Base-by-base conservation (phyloP, 2,113 vertebrate species). In the Heterotilapia buettikoferi region DNA sequence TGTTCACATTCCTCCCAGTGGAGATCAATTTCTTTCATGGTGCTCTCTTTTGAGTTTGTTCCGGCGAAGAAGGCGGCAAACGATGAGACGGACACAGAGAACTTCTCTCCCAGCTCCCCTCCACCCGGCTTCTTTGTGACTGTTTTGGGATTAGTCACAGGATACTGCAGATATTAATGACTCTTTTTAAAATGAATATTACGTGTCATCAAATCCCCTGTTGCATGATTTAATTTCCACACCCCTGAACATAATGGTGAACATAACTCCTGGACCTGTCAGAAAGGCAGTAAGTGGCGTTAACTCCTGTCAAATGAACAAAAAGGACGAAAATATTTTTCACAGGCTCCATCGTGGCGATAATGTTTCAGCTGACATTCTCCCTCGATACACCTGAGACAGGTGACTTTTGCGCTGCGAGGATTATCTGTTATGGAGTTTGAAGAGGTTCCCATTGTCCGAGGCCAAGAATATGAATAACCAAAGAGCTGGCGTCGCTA, bases 341-440 rank as follows among this genome's bases (percentile, higher is more conserved):
- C 61, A 76, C 88, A 71, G 66, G 61, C 84, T 91, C 89, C 87
- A 88, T 92, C 88, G 1, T 7, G 43, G 93, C 31, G 94, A 96
- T 96, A 92, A 84, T 93, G 96, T 96, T 96, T 96, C 96, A 96
- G 87, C 68, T 96, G 95, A 95, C 95, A 96, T 96, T 96, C 92
- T 95, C 94, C 84, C 86, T 81, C 43, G 29, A 93, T 73, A 95
- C 94, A 96, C 94, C 94, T 94, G 95, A 96, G 96, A 96, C 95
- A 86, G 88, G 93, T 95, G 95, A 96, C 96, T 96, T 96, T 96
- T 94, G 73, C 90, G 6, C 45, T 6, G 53, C 82, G 88, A 91
- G 95, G 94, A 96, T 96, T 95, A 95, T 90, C 94, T 84, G 91
- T 94, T 94, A 90, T 93, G 89, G 94, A 90, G 92, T 94, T 93